These are phyloP conservation scores for Neopelma chrysocephalum DNA, from an alignment of 2,797 vertebrate genomes.

Conservation along the genomic window DNA sequence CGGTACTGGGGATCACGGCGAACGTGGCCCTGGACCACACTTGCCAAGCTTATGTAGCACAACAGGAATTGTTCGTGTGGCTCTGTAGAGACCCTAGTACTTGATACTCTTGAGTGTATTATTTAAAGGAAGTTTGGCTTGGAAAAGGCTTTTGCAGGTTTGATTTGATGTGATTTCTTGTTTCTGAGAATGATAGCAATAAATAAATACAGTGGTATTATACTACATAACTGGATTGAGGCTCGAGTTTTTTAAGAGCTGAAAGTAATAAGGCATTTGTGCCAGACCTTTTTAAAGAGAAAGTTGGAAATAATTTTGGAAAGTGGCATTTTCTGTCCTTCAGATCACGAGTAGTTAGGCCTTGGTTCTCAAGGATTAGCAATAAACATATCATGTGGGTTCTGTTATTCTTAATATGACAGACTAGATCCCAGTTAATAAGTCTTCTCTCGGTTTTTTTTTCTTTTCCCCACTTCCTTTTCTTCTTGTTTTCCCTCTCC, in stretches of 20 bases:
- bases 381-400: neutral
- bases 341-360: neutral
- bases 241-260: neutral
- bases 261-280: fast-evolving
- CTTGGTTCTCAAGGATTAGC: neutral
- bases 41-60: neutral
- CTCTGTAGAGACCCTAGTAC: neutral
- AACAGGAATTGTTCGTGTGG: neutral
- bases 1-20: neutral
- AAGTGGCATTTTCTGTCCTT: neutral
- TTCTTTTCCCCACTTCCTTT: neutral
- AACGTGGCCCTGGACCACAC: neutral
- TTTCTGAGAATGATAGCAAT: neutral
- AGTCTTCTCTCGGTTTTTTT: fast-evolving
- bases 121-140: neutral
- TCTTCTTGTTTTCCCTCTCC: neutral
- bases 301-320: neutral
- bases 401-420: neutral
- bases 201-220: neutral
- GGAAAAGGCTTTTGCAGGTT: neutral
- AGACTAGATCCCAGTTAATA: neutral
- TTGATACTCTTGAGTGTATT: neutral
- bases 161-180: neutral
- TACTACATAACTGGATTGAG: neutral
- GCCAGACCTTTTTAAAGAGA: neutral